Percentiles rank a stretch among this genome's conserved stretches.
Evolutionary conservation across 2,888 invertebrate species (phyloP).

Genomic region (Tachina grossa): DNA sequence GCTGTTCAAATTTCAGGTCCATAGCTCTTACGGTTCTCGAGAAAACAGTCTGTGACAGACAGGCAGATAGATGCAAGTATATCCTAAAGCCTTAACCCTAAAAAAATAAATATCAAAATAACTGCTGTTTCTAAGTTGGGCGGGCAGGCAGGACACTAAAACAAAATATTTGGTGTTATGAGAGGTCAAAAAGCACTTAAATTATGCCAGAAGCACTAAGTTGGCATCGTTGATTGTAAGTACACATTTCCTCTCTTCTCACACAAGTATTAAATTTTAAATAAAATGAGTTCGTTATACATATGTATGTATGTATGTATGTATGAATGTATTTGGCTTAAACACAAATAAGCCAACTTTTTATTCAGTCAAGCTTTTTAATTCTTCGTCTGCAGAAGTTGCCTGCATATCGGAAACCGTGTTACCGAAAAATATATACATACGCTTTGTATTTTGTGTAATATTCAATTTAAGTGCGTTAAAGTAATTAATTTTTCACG

Average conservation of each 20-base stretch:
- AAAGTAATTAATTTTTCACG: constrained; percentile 16
- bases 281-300: not conserved
- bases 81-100: too few relatives aligned
- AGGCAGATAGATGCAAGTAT: too few relatives aligned
- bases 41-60: too few relatives aligned
- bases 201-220: too few relatives aligned
- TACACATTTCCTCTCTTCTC: not conserved
- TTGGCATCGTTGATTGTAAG: too few relatives aligned
- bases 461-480: constrained; percentile 29
- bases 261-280: not conserved
- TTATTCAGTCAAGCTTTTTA: constrained; percentile 59
- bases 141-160: too few relatives aligned
- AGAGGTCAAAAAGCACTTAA: too few relatives aligned
- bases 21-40: too few relatives aligned
- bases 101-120: too few relatives aligned
- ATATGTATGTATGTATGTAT: not conserved
- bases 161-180: too few relatives aligned
- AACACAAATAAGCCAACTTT: constrained; percentile 59
- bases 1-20: too few relatives aligned
- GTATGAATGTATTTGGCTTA: constrained; percentile 18
- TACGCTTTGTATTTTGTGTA: not conserved
- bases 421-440: not conserved
- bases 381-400: constrained; percentile 51
- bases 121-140: too few relatives aligned
- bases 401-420: not conserved